Percentiles rank a stretch among this genome's conserved stretches.
These are phyloP conservation scores for Regulus satrapa DNA, from an alignment of 2,113 vertebrate species.

Conservation along the genomic window DNA sequence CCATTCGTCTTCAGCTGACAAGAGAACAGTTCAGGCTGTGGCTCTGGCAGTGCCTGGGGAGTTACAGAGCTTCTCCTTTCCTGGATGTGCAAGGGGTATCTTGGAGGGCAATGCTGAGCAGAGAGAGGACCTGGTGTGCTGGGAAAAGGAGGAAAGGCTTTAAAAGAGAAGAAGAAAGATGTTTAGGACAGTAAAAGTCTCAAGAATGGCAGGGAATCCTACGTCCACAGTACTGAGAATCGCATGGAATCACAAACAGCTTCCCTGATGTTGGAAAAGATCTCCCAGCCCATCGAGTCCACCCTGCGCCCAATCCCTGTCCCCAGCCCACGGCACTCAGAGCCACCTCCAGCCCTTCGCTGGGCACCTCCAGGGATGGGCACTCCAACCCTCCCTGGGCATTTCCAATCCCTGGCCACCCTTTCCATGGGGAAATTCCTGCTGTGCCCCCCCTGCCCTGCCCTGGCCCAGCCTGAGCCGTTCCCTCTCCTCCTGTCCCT, in stretches of 20 bases:
- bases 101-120: not conserved
- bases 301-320: fast-evolving
- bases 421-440: not conserved
- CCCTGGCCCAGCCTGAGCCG: not conserved
- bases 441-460: not conserved
- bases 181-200: not conserved
- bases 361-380: not conserved
- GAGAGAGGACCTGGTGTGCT: not conserved
- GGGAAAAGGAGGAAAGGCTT: not conserved
- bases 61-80: not conserved
- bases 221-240: not conserved
- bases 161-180: not conserved
- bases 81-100: not conserved
- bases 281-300: fast-evolving
- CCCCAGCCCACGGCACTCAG: not conserved
- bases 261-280: not conserved
- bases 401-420: fast-evolving
- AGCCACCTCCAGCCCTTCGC: fast-evolving
- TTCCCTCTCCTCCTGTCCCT: not conserved
- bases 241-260: not conserved
- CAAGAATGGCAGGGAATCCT: not conserved
- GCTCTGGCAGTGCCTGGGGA: not conserved
- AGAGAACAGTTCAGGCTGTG: not conserved
- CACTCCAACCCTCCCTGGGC: not conserved
- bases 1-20: constrained; percentile 20